Percentiles rank a stretch among this genome's conserved stretches.
phyloP scores from a whole-genome alignment of 2,113 vertebrate species.

The Sander lucioperca region DNA sequence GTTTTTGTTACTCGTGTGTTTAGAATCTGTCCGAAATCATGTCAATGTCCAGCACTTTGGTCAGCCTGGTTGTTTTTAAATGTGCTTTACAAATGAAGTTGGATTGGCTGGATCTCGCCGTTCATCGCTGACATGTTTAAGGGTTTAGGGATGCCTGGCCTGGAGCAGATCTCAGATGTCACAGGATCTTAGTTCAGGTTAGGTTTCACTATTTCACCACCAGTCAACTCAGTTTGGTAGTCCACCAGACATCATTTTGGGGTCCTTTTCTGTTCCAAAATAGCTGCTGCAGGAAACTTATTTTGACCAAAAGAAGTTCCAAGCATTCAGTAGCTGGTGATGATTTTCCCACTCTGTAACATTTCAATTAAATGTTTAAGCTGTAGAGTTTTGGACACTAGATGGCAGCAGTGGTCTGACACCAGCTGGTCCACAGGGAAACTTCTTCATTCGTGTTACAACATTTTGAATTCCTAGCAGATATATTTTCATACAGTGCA shows the following conservation, averaged over 20 bases:
- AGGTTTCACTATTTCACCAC: too few species aligned
- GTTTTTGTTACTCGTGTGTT: too few species aligned
- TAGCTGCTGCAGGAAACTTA: not conserved
- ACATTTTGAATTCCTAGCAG: not conserved
- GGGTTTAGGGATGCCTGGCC: not conserved
- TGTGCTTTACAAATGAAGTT: too few species aligned
- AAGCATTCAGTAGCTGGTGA: not conserved
- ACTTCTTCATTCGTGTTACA: not conserved
- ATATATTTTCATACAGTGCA: not conserved
- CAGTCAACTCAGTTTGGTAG: too few species aligned
- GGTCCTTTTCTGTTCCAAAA: not conserved
- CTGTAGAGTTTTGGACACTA: conserved; percentile 20
- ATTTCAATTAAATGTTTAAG: too few species aligned
- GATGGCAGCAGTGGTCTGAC: conserved; percentile 26
- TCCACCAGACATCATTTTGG: too few species aligned
- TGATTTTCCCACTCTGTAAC: not conserved
- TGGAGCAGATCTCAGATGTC: too few species aligned
- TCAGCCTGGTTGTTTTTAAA: too few species aligned
- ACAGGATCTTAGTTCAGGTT: not conserved
- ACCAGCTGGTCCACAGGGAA: too few species aligned
- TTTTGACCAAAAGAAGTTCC: not conserved
- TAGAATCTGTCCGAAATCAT: too few species aligned
- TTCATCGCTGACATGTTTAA: not conserved
- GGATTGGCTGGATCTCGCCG: not conserved
- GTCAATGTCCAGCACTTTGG: too few species aligned